Conservation (phyloP, 2,888 invertebrate genomes). For the Heliconius erato region DNA sequence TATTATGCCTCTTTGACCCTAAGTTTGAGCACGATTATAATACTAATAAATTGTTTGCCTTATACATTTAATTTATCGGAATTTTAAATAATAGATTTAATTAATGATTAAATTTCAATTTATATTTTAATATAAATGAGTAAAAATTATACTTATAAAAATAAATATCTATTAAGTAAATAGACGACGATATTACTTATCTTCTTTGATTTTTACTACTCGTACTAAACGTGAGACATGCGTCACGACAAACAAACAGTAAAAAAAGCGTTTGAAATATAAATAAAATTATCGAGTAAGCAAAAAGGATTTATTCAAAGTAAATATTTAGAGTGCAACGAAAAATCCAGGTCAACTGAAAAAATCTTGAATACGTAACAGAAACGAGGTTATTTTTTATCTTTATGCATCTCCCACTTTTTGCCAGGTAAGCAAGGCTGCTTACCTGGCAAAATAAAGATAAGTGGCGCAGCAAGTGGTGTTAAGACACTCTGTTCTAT, state of each 20-base stretch:
- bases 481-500: too few species aligned
- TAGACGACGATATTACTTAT: neutral
- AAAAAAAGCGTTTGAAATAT: constrained; percentile 46
- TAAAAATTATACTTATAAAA: too few species aligned
- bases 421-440: neutral
- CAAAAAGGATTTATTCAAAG: constrained; percentile 61
- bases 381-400: constrained; percentile 58
- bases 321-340: constrained; percentile 71
- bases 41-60: neutral
- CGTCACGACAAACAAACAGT: neutral
- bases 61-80: neutral
- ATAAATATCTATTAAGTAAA: too few species aligned
- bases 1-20: constrained; percentile 43
- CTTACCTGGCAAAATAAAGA: too few species aligned
- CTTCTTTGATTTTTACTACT: neutral
- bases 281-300: constrained; percentile 64
- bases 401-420: neutral
- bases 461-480: too few species aligned
- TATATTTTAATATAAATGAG: neutral
- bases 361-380: constrained; percentile 59
- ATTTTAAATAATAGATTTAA: neutral
- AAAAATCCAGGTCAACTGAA: constrained; percentile 53
- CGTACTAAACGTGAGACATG: neutral
- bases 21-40: constrained; percentile 15
- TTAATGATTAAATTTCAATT: neutral